A percentile compares a stretch with the other conserved stretches of the same genome.
phyloP scores from a whole-genome alignment of 2,113 vertebrate genomes.

The Alaudala cheleensis region DNA sequence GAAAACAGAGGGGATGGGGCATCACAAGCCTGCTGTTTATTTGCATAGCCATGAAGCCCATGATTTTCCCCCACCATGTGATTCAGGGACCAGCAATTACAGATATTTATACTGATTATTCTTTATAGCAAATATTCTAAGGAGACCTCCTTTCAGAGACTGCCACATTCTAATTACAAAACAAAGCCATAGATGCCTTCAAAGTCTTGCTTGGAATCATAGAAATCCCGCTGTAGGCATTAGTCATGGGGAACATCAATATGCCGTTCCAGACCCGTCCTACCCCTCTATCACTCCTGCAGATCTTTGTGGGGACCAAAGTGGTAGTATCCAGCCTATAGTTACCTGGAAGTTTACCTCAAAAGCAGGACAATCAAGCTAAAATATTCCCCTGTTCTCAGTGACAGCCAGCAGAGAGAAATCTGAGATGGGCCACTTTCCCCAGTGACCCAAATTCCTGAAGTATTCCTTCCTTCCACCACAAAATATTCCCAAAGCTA shows the following conservation, averaged over 20 bases:
- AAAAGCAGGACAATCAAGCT: not conserved
- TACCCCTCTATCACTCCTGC: not conserved
- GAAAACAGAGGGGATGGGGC: constrained; percentile 14
- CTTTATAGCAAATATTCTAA: not conserved
- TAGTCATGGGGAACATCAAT: not conserved
- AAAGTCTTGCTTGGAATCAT: not conserved
- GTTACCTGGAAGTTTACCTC: not conserved
- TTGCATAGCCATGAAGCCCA: not conserved
- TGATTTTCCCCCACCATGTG: not conserved
- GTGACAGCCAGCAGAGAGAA: not conserved
- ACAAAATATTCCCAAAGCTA: not conserved
- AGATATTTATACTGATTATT: not conserved
- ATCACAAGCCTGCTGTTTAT: not conserved
- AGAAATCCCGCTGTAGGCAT: not conserved
- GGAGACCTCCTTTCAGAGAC: not conserved
- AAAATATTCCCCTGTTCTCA: not conserved
- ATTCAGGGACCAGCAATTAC: not conserved
- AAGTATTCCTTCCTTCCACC: not conserved
- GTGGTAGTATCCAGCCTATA: not conserved
- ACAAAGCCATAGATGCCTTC: not conserved
- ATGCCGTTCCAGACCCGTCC: not conserved
- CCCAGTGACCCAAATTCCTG: not conserved
- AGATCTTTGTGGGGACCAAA: not conserved
- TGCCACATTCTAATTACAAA: not conserved
- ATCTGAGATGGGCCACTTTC: not conserved